A percentile compares a stretch with the other conserved stretches of the same genome.
Conservation (phyloP, 2,113 vertebrate species). For the Thryonomys swinderianus region DNA sequence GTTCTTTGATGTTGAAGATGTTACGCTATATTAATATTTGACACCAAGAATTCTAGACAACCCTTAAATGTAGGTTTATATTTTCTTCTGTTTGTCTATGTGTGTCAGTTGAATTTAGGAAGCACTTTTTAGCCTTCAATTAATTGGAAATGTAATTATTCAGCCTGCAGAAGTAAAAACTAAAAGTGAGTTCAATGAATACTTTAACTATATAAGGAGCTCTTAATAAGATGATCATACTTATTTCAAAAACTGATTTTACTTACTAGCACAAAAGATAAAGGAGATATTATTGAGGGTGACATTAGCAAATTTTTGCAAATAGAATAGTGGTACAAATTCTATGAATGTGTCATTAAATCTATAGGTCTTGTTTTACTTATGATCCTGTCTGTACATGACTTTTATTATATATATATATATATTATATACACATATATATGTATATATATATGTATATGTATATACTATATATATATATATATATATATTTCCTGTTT, state of each 20-base stretch:
- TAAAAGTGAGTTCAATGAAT: conserved; percentile 43
- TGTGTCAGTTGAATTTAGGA: conserved; percentile 63
- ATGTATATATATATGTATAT: too few relatives aligned
- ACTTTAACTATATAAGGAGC: conserved; percentile 40
- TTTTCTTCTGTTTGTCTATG: conserved; percentile 70
- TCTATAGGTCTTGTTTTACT: neutral
- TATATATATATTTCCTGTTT: too few relatives aligned
- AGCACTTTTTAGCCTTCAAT: conserved; percentile 71
- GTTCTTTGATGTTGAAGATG: conserved; percentile 61
- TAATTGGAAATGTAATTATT: conserved; percentile 68
- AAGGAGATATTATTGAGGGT: neutral
- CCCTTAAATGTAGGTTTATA: conserved; percentile 56
- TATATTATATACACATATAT: too few relatives aligned
- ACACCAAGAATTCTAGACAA: conserved; percentile 59
- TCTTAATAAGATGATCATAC: conserved; percentile 30
- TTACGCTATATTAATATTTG: conserved; percentile 68
- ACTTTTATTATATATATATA: too few relatives aligned
- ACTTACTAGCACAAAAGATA: neutral
- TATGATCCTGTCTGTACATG: neutral
- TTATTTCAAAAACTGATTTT: conserved; percentile 49
- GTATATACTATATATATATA: too few relatives aligned
- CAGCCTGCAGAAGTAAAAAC: conserved; percentile 54
- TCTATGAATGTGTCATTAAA: neutral
- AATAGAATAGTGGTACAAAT: neutral
- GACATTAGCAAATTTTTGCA: neutral